These are phyloP conservation scores for Reticulitermes lucifugus DNA, from an alignment of 2,888 invertebrate species.

Conservation along the genomic window DNA sequence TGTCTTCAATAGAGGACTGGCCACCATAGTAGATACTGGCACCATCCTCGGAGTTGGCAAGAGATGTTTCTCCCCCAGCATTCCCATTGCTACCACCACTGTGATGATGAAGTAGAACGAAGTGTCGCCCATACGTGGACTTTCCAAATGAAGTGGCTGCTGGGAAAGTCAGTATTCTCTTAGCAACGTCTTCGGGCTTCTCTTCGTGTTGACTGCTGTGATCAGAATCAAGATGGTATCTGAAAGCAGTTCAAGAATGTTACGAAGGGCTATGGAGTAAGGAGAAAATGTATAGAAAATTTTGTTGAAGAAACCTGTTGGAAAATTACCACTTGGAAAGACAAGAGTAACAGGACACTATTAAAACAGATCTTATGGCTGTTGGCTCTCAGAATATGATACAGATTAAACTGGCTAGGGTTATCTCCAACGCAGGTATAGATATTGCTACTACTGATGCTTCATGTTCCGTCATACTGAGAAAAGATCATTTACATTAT, in stretches of 20 bases:
- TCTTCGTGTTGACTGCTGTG: constrained; percentile 68
- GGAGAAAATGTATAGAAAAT: too few relatives aligned
- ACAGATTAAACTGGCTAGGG: too few relatives aligned
- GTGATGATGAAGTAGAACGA: constrained; percentile 48
- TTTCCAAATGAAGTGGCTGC: constrained; percentile 40
- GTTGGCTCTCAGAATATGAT: too few relatives aligned
- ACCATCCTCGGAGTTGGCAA: constrained; percentile 53
- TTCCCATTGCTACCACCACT: constrained; percentile 40
- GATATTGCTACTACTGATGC: too few relatives aligned
- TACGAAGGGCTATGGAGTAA: too few relatives aligned
- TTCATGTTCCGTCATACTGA: too few relatives aligned
- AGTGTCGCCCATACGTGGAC: constrained; percentile 45
- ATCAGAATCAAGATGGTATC: constrained; percentile 66
- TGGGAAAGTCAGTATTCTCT: constrained; percentile 62
- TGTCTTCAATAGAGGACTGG: constrained; percentile 62
- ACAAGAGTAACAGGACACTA: too few relatives aligned
- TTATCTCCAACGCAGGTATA: too few relatives aligned
- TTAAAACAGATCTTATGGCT: too few relatives aligned
- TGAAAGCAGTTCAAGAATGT: constrained; percentile 28
- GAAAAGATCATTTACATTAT: too few relatives aligned
- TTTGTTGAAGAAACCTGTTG: too few relatives aligned
- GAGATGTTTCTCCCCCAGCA: constrained; percentile 44
- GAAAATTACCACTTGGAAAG: too few relatives aligned
- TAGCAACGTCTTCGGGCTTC: constrained; percentile 65
- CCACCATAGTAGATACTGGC: constrained; percentile 60